phyloP scores from a whole-genome alignment of 2,797 vertebrate species.

The Pteronotus mesoamericanus region DNA sequence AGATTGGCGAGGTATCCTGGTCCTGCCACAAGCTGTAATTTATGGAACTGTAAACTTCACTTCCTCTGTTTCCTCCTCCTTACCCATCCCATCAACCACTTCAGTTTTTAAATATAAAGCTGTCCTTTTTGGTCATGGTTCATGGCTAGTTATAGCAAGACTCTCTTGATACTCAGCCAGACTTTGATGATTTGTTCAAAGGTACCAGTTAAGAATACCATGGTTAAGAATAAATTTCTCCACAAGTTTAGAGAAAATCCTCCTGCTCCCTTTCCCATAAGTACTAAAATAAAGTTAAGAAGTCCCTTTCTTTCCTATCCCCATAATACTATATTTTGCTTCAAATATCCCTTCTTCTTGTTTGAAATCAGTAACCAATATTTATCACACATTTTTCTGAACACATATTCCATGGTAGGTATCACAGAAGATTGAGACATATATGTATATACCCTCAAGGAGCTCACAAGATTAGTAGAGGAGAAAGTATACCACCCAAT shows the following conservation, averaged over 20 bases:
- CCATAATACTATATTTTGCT: background rate
- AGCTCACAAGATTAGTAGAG: background rate
- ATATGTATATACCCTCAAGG: background rate
- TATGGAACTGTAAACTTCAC: conserved; percentile 52
- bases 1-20: background rate
- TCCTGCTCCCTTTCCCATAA: conserved; percentile 23
- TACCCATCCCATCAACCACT: conserved; percentile 41
- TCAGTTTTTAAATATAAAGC: conserved; percentile 64
- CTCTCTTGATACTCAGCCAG: conserved; percentile 37
- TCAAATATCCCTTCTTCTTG: conserved; percentile 6
- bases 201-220: conserved; percentile 54
- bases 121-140: conserved; percentile 39
- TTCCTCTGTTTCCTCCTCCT: conserved; percentile 52
- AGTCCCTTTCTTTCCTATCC: background rate
- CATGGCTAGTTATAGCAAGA: conserved; percentile 51
- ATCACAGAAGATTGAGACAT: background rate
- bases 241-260: conserved; percentile 17
- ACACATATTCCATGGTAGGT: background rate
- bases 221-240: conserved; percentile 54
- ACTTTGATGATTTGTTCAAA: conserved; percentile 48
- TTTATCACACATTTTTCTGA: background rate
- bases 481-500: background rate
- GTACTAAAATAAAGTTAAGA: conserved; percentile 38
- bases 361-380: background rate
- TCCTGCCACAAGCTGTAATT: conserved; percentile 59